Percentiles rank a stretch among this genome's conserved stretches.
phyloP scores from a whole-genome alignment of 92 coral and sea anemone species.

The Epizoanthus rinbou region DNA sequence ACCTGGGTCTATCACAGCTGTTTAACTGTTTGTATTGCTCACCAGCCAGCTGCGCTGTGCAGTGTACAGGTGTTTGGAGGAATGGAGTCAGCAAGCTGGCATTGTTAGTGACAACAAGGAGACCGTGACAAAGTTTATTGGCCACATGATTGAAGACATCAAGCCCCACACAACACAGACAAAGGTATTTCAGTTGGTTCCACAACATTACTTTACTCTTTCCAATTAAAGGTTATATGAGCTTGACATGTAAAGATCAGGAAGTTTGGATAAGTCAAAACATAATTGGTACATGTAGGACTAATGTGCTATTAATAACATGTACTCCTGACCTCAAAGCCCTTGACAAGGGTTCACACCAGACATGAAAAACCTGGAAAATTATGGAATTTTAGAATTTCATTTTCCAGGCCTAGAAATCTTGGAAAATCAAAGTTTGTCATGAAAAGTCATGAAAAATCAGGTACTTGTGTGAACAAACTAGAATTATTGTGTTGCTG shows the following conservation, averaged over 20 bases:
- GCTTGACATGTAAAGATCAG: background rate
- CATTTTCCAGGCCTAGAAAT: too few relatives aligned
- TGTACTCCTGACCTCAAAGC: too few relatives aligned
- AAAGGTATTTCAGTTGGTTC: constrained; percentile 48
- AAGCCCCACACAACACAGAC: constrained; percentile 67
- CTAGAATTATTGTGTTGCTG: too few relatives aligned
- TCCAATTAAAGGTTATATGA: background rate
- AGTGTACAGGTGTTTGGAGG: constrained; percentile 67
- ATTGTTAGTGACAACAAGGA: constrained; percentile 62
- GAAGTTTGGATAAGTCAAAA: constrained; percentile 25
- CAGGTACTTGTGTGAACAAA: too few relatives aligned
- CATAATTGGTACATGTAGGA: too few relatives aligned
- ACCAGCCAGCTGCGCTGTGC: constrained; percentile 71
- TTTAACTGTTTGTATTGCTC: background rate
- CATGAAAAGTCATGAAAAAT: too few relatives aligned
- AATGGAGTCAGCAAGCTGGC: constrained; percentile 61
- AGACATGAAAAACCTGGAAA: too few relatives aligned
- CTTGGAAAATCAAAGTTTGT: too few relatives aligned
- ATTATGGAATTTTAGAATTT: too few relatives aligned
- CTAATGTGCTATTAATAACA: too few relatives aligned
- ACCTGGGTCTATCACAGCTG: too few relatives aligned
- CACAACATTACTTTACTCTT: background rate
- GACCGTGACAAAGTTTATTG: constrained; percentile 52
- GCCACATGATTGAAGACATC: constrained; percentile 63
- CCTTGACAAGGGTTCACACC: too few relatives aligned